A percentile compares a stretch with the other conserved stretches of the same genome.
These are phyloP conservation scores for Hydrotaea diabolus DNA, from an alignment of 2,888 invertebrate genomes.

Conservation along the genomic window DNA sequence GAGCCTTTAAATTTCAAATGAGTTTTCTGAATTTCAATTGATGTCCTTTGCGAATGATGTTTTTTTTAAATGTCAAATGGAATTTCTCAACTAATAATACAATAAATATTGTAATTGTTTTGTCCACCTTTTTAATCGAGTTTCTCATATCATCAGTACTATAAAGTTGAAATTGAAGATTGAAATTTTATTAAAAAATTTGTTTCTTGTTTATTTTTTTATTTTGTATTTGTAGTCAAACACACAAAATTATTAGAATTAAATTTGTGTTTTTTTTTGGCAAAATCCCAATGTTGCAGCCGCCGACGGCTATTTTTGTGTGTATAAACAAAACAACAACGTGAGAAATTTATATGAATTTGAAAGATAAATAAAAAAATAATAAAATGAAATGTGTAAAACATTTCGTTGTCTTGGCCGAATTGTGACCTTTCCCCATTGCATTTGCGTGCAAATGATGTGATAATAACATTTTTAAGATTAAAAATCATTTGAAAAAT, in stretches of 20 bases:
- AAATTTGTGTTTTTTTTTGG: constrained; percentile 41
- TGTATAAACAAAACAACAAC: background rate
- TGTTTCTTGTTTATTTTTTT: too few species aligned
- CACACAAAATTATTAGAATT: constrained; percentile 46
- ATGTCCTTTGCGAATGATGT: too few species aligned
- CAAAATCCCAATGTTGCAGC: constrained; percentile 40
- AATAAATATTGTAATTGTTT: too few species aligned
- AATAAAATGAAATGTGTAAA: constrained; percentile 2
- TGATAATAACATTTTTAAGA: background rate
- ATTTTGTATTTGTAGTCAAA: background rate
- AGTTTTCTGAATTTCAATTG: too few species aligned
- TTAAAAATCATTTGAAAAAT: too few species aligned
- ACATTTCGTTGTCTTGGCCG: constrained; percentile 19
- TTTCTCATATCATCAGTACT: too few species aligned
- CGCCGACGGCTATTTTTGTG: background rate
- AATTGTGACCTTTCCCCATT: constrained; percentile 19
- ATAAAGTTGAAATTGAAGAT: too few species aligned
- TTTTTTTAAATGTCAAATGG: too few species aligned
- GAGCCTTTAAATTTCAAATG: too few species aligned
- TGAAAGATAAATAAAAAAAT: background rate
- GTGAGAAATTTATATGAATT: background rate
- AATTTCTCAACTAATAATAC: too few species aligned
- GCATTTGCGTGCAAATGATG: background rate
- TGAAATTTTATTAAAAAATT: too few species aligned
- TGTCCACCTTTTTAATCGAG: too few species aligned